Base-by-base conservation (phyloP, 2,888 invertebrate species). In the Andrena bicolor region DNA sequence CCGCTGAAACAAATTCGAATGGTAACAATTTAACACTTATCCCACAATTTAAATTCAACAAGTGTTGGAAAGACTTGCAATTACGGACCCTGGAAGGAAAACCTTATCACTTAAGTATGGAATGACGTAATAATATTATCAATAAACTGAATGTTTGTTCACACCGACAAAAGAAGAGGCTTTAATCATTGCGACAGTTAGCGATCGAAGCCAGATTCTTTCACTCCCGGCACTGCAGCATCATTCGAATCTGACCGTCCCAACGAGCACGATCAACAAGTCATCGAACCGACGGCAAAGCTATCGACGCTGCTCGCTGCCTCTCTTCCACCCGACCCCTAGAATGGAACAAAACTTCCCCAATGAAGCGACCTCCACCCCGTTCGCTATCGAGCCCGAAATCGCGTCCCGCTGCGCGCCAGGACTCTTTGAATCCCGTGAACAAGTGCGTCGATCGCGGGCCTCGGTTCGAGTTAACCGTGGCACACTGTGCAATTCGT, bases 381-480 rank as follows among this genome's bases (percentile, higher is more conserved):
- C 64, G 35, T n/a, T 16, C 35, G 16, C 32, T 51, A 28, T 77
- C 65, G 32, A 76, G 64, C 32, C 48, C 30, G 60, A n/a, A 48
- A 49, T 51, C 20, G 35, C 53, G 13, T 32, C 2, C 2, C 16
- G 35, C 20, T 69, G n/a, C 23, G 35, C 30, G 20, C 30, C 10
- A n/a, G 53, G 51, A 56, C 64, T 64, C 58, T 51, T 70, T 65
- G 64, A 65, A 56, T 70, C 10, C 49, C 20, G n/a, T 3, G 32
- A 35, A 10, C 60, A 26, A 66, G 16, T 32, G 20, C 41, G 30
- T 48, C 20, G 28, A 30, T 16, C 30, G 28, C 7, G n/a, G 60
- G 16, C 26, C 26, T 56, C 56, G 23, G 2, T 28, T 26, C n/a
- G 26, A 64, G 32, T 73, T 64, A 32, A 32, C 48, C 41, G n/a